Percentiles rank a stretch among this genome's conserved stretches.
These are phyloP conservation scores for Chamaedrilus cognettii DNA, from an alignment of 2,888 invertebrate species.

Conservation along the genomic window DNA sequence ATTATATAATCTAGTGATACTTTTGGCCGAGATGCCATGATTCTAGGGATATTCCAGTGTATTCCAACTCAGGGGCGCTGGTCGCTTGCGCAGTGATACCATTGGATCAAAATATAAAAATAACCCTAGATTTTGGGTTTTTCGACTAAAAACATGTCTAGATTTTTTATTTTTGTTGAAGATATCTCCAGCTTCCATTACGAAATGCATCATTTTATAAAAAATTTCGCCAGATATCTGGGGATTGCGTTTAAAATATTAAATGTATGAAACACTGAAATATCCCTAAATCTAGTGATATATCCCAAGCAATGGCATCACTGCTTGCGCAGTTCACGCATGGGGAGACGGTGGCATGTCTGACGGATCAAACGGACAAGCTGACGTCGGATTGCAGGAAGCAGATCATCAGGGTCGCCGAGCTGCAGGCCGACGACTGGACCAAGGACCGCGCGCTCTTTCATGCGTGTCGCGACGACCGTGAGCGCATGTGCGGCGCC, in stretches of 20 bases:
- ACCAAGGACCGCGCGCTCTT: slow-evolving; percentile 87
- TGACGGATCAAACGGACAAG: slow-evolving; percentile 67
- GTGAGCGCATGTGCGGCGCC: slow-evolving; percentile 72
- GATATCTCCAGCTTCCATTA: too few relatives aligned
- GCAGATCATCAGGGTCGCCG: slow-evolving; percentile 80
- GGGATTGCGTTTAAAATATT: neutral
- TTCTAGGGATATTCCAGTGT: neutral
- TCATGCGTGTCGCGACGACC: slow-evolving; percentile 84
- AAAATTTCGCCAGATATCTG: too few relatives aligned
- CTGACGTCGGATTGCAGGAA: slow-evolving; percentile 72
- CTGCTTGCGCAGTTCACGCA: slow-evolving; percentile 63
- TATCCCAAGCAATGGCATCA: too few relatives aligned
- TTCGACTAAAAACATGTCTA: too few relatives aligned
- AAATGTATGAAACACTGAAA: neutral
- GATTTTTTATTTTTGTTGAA: too few relatives aligned
- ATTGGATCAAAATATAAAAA: too few relatives aligned
- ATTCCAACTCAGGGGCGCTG: too few relatives aligned
- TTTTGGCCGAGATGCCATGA: too few relatives aligned
- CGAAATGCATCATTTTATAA: too few relatives aligned
- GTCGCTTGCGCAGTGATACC: too few relatives aligned
- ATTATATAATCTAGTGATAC: too few relatives aligned
- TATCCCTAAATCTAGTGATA: too few relatives aligned
- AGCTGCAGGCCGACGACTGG: slow-evolving; percentile 85
- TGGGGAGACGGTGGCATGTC: slow-evolving; percentile 80
- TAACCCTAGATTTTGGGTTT: neutral